phyloP scores from a whole-genome alignment of 2,797 vertebrate species.

The Lycodopsis pacificus region DNA sequence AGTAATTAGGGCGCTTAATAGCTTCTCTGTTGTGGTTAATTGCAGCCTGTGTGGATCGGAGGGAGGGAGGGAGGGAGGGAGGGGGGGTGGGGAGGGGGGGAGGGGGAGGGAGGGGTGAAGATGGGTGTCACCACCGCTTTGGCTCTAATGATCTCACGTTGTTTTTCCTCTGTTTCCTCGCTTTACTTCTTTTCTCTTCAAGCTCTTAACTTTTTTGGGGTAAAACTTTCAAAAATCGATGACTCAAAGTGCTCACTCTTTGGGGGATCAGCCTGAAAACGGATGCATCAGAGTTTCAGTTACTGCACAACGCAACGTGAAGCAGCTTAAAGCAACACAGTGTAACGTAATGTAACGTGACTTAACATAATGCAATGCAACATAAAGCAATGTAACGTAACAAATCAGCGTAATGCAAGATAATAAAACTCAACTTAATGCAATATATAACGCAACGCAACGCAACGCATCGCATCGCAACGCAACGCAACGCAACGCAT shows the following conservation, averaged over 20 bases:
- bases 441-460: no score
- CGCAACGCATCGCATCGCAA: no score
- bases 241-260: not conserved
- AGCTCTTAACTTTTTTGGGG: slow-evolving; percentile 10
- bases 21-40: slow-evolving; percentile 80
- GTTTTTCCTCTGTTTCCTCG: not conserved
- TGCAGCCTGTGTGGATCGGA: slow-evolving; percentile 71
- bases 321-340: no score
- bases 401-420: no score
- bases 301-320: no score
- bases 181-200: slow-evolving; percentile 17
- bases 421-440: no score
- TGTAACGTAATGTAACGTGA: no score
- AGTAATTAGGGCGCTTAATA: slow-evolving; percentile 77
- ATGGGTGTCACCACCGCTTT: slow-evolving; percentile 37
- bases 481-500: no score
- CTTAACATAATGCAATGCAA: no score
- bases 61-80: not conserved
- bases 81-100: not conserved
- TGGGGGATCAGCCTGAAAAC: no score
- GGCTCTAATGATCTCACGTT: slow-evolving; percentile 39
- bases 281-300: no score
- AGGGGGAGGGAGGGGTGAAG: not conserved
- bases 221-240: slow-evolving; percentile 1
- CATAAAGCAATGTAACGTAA: no score